Conservation (phyloP, 2,888 invertebrate genomes). For the Protophormia terraenovae region DNA sequence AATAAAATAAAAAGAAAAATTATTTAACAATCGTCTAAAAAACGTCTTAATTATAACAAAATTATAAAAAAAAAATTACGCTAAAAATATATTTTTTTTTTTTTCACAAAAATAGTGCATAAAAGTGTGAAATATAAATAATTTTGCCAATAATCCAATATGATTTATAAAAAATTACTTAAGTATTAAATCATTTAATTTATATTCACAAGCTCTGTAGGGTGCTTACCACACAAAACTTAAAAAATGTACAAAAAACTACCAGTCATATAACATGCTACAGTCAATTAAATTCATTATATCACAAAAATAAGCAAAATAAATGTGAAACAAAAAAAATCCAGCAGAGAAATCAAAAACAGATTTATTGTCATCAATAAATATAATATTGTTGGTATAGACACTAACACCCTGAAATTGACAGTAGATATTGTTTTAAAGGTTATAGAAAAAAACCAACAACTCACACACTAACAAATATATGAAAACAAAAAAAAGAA, state of each 20-base stretch:
- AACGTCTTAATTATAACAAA: too few relatives aligned
- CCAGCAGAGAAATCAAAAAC: slow-evolving; percentile 59
- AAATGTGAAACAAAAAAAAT: slow-evolving; percentile 31
- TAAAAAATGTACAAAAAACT: background rate
- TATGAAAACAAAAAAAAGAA: background rate
- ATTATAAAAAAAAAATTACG: too few relatives aligned
- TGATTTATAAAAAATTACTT: too few relatives aligned
- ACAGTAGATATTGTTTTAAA: slow-evolving; percentile 56
- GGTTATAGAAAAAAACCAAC: slow-evolving; percentile 15
- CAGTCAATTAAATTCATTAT: slow-evolving; percentile 70
- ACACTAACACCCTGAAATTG: slow-evolving; percentile 53
- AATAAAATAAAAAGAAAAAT: too few relatives aligned
- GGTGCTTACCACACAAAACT: background rate
- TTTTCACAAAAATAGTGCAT: too few relatives aligned
- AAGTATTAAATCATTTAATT: too few relatives aligned
- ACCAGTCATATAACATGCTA: slow-evolving; percentile 56
- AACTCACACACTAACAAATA: background rate
- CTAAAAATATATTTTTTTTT: too few relatives aligned
- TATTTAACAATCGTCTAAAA: too few relatives aligned
- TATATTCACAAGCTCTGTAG: too few relatives aligned
- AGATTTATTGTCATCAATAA: slow-evolving; percentile 66
- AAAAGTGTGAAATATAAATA: too few relatives aligned
- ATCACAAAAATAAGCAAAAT: slow-evolving; percentile 34
- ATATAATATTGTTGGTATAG: slow-evolving; percentile 47
- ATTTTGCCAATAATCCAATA: too few relatives aligned